phyloP scores from a whole-genome alignment of 2,797 vertebrate genomes.

The Hypotaenidia philippensis region DNA sequence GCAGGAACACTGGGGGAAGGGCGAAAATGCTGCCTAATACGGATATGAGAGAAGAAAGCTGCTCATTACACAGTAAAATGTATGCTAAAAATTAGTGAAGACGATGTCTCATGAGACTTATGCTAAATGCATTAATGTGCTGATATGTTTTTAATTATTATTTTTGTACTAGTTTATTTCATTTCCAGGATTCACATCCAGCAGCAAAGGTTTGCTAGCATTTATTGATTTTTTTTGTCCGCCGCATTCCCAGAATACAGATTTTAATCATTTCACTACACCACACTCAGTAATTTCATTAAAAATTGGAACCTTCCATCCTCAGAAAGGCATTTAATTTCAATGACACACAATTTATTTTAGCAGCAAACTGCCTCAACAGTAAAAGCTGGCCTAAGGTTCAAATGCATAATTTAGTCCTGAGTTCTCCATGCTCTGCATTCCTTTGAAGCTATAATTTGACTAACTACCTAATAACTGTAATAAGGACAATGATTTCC shows the following conservation, averaged over 20 bases:
- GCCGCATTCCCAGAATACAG: slow-evolving; percentile 91
- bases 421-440: slow-evolving; percentile 86
- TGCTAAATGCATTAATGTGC: slow-evolving; percentile 90
- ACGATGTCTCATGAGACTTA: slow-evolving; percentile 88
- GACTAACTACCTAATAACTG: slow-evolving; percentile 95
- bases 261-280: slow-evolving; percentile 94
- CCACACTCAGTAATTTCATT: slow-evolving; percentile 90
- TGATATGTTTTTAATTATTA: slow-evolving; percentile 93
- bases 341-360: slow-evolving; percentile 92
- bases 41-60: slow-evolving; percentile 86
- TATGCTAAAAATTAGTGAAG: slow-evolving; percentile 90
- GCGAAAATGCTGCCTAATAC: slow-evolving; percentile 88
- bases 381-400: slow-evolving; percentile 93
- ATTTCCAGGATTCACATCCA: slow-evolving; percentile 83
- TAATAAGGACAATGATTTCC: slow-evolving; percentile 93
- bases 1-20: slow-evolving; percentile 91
- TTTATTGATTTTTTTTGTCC: slow-evolving; percentile 88
- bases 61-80: slow-evolving; percentile 95
- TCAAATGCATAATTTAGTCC: slow-evolving; percentile 94
- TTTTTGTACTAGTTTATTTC: slow-evolving; percentile 89
- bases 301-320: slow-evolving; percentile 91
- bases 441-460: slow-evolving; percentile 93
- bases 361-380: slow-evolving; percentile 88
- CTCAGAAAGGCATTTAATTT: slow-evolving; percentile 97
- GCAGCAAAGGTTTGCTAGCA: slow-evolving; percentile 86